phyloP scores from a whole-genome alignment of 2,797 vertebrate species.

The Bradypus variegatus region DNA sequence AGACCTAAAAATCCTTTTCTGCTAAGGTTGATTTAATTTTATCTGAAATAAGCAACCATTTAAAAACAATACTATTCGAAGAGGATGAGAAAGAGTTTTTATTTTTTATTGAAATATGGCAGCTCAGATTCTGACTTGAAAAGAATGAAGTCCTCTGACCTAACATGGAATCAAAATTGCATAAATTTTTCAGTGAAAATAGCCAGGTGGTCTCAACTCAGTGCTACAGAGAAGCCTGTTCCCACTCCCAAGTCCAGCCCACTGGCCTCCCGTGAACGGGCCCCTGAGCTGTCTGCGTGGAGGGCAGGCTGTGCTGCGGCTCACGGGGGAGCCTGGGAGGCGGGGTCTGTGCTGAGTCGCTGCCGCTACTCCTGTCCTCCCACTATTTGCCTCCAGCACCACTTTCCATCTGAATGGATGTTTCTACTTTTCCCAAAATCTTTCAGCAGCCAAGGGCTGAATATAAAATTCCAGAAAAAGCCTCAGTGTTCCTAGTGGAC shows the following conservation, averaged over 20 bases:
- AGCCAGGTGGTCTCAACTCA: background rate
- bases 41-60: slow-evolving; percentile 36
- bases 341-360: background rate
- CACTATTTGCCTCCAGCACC: background rate
- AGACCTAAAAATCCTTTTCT: slow-evolving; percentile 30
- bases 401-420: background rate
- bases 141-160: background rate
- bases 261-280: background rate
- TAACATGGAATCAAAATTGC: background rate
- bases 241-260: background rate
- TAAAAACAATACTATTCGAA: slow-evolving; percentile 27
- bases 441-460: background rate
- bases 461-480: background rate
- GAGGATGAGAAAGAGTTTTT: background rate
- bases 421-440: background rate
- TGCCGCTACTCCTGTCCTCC: background rate
- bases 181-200: background rate
- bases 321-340: background rate
- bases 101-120: slow-evolving; percentile 26
- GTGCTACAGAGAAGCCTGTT: background rate
- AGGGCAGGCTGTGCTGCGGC: background rate
- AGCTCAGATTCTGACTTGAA: slow-evolving; percentile 19
- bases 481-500: background rate
- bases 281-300: fast-evolving
- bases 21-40: slow-evolving; percentile 19